Percentiles rank a stretch among this genome's conserved stretches.
Evolutionary conservation across 2,797 vertebrate species (phyloP).

Genomic region (Dermochelys coriacea): DNA sequence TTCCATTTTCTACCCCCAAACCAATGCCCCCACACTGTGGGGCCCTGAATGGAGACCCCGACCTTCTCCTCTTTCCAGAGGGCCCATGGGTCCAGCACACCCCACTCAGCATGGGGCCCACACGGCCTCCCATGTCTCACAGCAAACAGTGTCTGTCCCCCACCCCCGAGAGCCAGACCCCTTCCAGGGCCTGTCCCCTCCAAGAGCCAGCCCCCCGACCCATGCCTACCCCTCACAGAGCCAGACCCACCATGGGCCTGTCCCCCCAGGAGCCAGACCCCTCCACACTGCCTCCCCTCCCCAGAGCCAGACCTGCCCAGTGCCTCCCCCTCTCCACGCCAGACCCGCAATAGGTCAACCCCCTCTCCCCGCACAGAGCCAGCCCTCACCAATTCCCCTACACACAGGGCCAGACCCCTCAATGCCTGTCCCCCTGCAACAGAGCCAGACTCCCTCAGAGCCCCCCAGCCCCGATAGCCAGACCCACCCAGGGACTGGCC

Average conservation of each 20-base stretch:
- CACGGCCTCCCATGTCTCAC: conserved; percentile 76
- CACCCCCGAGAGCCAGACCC: too few relatives aligned
- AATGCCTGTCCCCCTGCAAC: background rate
- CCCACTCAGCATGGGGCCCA: background rate
- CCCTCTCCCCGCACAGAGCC: too few relatives aligned
- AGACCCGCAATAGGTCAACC: background rate
- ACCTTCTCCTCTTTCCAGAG: background rate
- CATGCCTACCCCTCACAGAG: background rate
- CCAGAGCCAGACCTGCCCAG: too few relatives aligned
- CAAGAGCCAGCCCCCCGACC: background rate
- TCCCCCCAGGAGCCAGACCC: too few relatives aligned
- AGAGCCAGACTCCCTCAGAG: background rate
- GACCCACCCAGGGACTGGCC: too few relatives aligned
- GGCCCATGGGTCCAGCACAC: background rate
- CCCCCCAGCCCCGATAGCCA: too few relatives aligned
- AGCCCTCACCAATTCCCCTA: background rate
- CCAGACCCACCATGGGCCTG: too few relatives aligned
- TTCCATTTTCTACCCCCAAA: background rate
- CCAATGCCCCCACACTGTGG: background rate
- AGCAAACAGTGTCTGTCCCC: background rate
- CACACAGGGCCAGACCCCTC: too few relatives aligned
- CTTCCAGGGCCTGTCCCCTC: too few relatives aligned
- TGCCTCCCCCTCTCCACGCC: too few relatives aligned
- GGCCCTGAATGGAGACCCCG: background rate
- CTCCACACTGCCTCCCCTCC: background rate